Percentiles rank a stretch among this genome's conserved stretches.
Conservation (phyloP, 1,140 invertebrate species). For the Antheraea mylitta region DNA sequence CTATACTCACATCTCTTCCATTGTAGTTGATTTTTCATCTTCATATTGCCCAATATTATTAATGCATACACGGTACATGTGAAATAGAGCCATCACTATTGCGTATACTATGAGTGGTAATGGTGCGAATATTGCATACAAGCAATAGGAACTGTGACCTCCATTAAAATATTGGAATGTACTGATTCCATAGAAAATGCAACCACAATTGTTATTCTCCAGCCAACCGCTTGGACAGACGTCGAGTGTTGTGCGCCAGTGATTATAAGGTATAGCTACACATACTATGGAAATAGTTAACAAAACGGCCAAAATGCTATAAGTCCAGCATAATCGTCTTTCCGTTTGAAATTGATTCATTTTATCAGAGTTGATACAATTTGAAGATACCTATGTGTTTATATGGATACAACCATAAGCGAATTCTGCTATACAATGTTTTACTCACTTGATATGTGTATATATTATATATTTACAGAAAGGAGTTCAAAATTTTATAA, state of each 20-base stretch:
- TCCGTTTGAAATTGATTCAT: conserved; percentile 79
- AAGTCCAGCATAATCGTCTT: conserved; percentile 75
- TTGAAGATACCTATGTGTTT: too few species aligned
- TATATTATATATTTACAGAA: too few species aligned
- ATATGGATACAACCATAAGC: too few species aligned
- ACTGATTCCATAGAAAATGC: conserved; percentile 82
- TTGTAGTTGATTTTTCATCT: conserved; percentile 70
- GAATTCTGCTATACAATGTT: too few species aligned
- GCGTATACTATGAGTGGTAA: conserved; percentile 79
- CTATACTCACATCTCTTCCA: conserved; percentile 79
- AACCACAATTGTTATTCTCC: conserved; percentile 82
- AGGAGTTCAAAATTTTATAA: too few species aligned
- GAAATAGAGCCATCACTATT: conserved; percentile 80
- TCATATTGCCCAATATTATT: conserved; percentile 76
- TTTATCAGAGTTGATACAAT: too few species aligned
- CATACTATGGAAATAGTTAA: conserved; percentile 79
- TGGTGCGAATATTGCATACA: conserved; percentile 81
- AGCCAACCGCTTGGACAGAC: conserved; percentile 77
- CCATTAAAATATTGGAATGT: conserved; percentile 82
- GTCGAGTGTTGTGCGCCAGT: conserved; percentile 83
- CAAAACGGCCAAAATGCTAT: conserved; percentile 72
- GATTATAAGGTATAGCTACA: conserved; percentile 81
- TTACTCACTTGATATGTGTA: too few species aligned
- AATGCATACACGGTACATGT: conserved; percentile 84
- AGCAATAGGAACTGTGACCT: conserved; percentile 81